Evolutionary conservation across 64 coral and sea anemone species (phyloP), one percentile per base, ranked within the genome.

Genomic region (Montipora cactus): DNA sequence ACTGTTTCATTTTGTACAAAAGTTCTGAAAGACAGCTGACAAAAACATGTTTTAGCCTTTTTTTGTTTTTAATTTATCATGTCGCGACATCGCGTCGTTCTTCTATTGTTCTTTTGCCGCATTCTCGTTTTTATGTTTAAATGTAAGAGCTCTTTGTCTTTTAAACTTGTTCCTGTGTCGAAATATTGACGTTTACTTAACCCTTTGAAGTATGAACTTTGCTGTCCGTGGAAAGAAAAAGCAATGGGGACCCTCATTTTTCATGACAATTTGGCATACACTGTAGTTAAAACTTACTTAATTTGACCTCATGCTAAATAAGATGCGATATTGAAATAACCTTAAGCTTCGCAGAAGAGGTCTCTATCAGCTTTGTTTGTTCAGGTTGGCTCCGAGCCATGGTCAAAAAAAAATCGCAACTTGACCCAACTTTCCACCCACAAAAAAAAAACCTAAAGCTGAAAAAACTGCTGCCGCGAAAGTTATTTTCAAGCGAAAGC

Each of bases 341-440:
- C 37, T 37, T 37, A 37, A 37, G 37, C 37, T 37, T 37, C 37
- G 37, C 25, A 67, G 59, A 68, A 84, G 81, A 48, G 81, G 61
- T 84, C 59, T 66, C 59, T 67, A 47, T 61, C 4, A 25, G 10
- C 37, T 67, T 84, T 67, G 47, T 84, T 84, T 67, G 81, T 67
- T 84, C 81, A 84, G 59, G 81, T n/a, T 84, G 81, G 61, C 37
- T 67, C 37, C 37, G 37, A 37, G 37, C 37, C 37, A 37, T 37
- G 37, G 37, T 37, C 37, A 37, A 37, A 37, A 37, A 37, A 37
- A 2, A 37, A 37, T 37, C 37, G 0, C 37, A 37, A 37, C 37
- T 37, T 37, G 37, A 37, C 37, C 37, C 37, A 37, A 37, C 37
- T 37, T 37, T 37, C 37, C 2, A 2, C 37, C 37, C 37, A 37